Evolutionary conservation across 2,113 vertebrate species (phyloP).

Genomic region (Syngnathus typhle): DNA sequence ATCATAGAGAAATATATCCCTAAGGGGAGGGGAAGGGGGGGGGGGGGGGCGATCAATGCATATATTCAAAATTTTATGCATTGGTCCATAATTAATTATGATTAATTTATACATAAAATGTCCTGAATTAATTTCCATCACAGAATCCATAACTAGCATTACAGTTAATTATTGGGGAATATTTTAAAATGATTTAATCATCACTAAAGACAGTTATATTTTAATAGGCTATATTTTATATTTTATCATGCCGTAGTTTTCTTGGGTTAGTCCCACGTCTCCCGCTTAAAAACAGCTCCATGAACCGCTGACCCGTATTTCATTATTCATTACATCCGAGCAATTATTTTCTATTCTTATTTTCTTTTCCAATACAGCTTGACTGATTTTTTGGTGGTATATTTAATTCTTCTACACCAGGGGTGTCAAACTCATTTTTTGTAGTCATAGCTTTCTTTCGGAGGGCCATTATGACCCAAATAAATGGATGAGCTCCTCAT

Average conservation of each 20-base stretch:
- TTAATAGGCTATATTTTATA: background rate
- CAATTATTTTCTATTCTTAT: too few species aligned
- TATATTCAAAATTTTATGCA: conserved; percentile 2
- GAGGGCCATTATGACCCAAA: too few species aligned
- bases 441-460: too few species aligned
- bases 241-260: background rate
- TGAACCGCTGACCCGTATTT: background rate
- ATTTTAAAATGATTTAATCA: background rate
- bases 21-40: too few species aligned
- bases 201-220: background rate
- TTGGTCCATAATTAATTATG: conserved; percentile 5
- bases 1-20: background rate
- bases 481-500: too few species aligned
- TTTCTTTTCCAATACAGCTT: too few species aligned
- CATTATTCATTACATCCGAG: background rate
- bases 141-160: background rate
- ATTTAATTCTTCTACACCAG: conserved; percentile 2
- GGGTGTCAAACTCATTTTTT: too few species aligned
- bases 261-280: background rate
- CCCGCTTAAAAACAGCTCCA: background rate
- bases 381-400: background rate
- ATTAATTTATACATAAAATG: conserved; percentile 1
- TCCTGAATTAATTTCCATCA: background rate
- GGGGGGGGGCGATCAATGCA: background rate
- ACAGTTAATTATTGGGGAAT: background rate